A percentile compares a stretch with the other conserved stretches of the same genome.
Evolutionary conservation across 35 echinoderm and acorn worm species (phyloP).

Genomic region (Lytechinus pictus): DNA sequence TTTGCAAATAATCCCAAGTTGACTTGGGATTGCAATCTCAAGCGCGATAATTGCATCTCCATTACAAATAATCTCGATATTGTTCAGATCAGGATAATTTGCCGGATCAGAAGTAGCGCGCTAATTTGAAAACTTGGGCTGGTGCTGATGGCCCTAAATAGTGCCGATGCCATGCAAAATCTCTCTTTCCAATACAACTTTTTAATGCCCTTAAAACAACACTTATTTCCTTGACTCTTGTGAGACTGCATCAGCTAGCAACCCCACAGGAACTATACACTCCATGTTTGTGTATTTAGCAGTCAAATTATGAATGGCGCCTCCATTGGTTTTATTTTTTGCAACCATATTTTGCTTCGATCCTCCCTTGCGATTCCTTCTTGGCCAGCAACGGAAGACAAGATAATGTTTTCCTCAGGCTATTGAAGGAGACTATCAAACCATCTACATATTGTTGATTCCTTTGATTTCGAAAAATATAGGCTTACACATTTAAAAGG

Average conservation of each 20-base stretch:
- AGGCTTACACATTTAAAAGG: no score
- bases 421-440: not conserved
- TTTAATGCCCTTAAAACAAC: not conserved
- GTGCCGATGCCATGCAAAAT: not conserved
- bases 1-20: no score
- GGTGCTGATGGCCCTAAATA: no score
- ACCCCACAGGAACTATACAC: not conserved
- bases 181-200: not conserved
- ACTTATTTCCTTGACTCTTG: not conserved
- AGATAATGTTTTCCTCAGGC: not conserved
- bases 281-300: constrained; percentile 14
- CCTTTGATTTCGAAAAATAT: no score
- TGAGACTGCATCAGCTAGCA: not conserved
- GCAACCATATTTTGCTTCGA: not conserved
- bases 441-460: not conserved
- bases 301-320: constrained; percentile 29
- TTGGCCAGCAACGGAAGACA: not conserved
- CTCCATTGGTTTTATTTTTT: not conserved
- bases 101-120: no score
- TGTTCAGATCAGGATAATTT: no score
- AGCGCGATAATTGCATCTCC: no score
- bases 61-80: no score
- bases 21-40: no score
- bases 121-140: no score
- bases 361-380: not conserved